Percentiles rank a stretch among this genome's conserved stretches.
Conservation (phyloP, 2,888 invertebrate species). For the Melipona beecheii region DNA sequence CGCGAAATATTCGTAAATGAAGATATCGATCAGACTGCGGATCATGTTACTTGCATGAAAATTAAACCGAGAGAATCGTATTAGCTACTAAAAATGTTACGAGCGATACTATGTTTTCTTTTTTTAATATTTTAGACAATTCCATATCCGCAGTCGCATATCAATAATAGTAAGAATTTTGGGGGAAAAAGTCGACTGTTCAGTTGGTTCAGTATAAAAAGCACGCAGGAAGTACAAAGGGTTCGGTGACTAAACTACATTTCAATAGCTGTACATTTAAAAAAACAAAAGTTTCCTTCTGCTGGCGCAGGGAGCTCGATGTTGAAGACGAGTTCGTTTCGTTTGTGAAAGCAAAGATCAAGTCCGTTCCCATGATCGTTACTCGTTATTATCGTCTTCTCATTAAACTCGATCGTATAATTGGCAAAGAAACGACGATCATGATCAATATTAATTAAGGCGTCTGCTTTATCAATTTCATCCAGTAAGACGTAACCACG, state of each 20-base stretch:
- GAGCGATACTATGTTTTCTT: too few species aligned
- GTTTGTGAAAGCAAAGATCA: neutral
- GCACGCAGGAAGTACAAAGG: slow-evolving; percentile 53
- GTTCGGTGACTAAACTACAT: slow-evolving; percentile 40
- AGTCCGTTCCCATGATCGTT: neutral
- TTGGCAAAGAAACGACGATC: neutral
- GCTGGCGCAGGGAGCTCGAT: slow-evolving; percentile 27
- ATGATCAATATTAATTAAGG: slow-evolving; percentile 2
- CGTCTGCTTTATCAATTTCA: neutral
- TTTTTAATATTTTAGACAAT: too few species aligned
- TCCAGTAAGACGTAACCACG: neutral
- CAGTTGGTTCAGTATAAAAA: slow-evolving; percentile 31
- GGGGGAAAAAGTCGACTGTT: slow-evolving; percentile 37
- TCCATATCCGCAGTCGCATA: neutral
- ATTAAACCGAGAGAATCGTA: too few species aligned
- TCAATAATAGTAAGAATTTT: neutral
- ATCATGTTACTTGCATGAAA: too few species aligned
- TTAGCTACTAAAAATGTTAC: too few species aligned
- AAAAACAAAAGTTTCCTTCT: slow-evolving; percentile 25
- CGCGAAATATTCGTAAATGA: neutral
- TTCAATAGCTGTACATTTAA: slow-evolving; percentile 32
- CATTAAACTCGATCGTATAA: neutral
- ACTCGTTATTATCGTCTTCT: neutral
- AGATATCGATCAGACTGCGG: too few species aligned
- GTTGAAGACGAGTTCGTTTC: slow-evolving; percentile 48